Base-by-base conservation (phyloP, 2,888 invertebrate species). In the Seladonia tumulorum region DNA sequence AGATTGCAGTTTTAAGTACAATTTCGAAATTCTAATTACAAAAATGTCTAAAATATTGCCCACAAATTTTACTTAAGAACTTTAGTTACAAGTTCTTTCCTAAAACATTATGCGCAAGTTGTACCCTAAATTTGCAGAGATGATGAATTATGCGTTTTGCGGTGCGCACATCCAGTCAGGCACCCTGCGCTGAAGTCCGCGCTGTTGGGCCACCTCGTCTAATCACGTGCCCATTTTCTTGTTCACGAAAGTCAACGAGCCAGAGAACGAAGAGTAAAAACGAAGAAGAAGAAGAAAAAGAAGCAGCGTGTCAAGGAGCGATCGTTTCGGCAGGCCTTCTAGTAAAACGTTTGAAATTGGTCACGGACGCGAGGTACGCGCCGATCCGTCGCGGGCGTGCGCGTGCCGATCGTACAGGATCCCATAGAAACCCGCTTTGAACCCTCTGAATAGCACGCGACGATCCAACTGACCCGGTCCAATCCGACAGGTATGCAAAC, bases 191-290 rank as follows among this genome's bases (percentile, higher is more conserved):
- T 53, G 71, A 45, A 53, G 81, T 89, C 90, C 91, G 90, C 90
- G 90, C 91, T 89, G 90, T 91, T 91, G 91, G 93, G 93, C 91
- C 93, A 93, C 93, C 93, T 93, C 91, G 91, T 92, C 91, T 90
- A 90, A 89, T 93, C 93, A 90, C 90, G 91, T 87, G 73, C 47
- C 63, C 60, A 81, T 81, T 39, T 35, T 63, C 35, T 86, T 83
- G 83, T 86, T 79, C 83, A 22, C 49, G 80, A 79, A 35, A 70
- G 80, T 79, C 77, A 25, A 76, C 60, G 83, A 63, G 18, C 16
- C 45, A 47, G 0, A 22, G 4, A 10, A 14, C 39, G n/a, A 66
- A n/a, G 0, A 72, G 8, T 29, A 18, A 8, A 1, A 53, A 53
- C 12, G 57, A n/a, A n/a, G n/a, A 57, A 8, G 45, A 45, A 14